Evolutionary conservation across 2,113 vertebrate genomes (phyloP), one percentile per base, ranked within the genome.

Genomic region (Siniperca chuatsi): DNA sequence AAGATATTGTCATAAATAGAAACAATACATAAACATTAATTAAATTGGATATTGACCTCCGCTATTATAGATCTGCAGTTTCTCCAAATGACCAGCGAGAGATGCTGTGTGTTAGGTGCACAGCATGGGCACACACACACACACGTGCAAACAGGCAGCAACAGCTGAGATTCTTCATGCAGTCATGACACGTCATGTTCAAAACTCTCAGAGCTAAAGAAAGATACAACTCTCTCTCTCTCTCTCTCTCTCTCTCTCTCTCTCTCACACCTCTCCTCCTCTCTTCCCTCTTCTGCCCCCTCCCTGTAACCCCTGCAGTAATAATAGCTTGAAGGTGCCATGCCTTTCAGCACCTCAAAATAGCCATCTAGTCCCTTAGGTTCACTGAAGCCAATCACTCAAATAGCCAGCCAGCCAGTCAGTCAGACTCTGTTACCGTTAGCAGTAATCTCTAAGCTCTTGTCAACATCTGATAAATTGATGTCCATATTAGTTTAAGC

Each of bases 281-380:
- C 78, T 48, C 70, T 46, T 1, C 29, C 29, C 29, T 29, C 29
- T 29, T 29, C 29, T 29, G 29, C 29, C 35, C 35, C 62, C 74
- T 81, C 74, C 79, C 70, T 37, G 92, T 61, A 86, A 91, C 82
- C 84, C 77, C 46, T 33, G 57, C 58, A 83, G 89, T 86, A 92
- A 93, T 93, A 94, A 93, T 70, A 71, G 92, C 94, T 94, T 90
- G 84, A 93, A 92, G 87, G 92, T 94, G 78, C 90, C 92, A 60
- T 78, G 93, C 92, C 84, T 94, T 77, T 85, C 93, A 78, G 42
- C 4, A 57, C 78, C 87, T 87, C 44, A 88, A 92, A 93, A 93
- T 93, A 94, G 68, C 82, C 71, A 33, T 37, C 55, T 7, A 42
- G 65, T 78, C 84, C 55, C 61, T n/a, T 20, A 50, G 67, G 68